A percentile compares a stretch with the other conserved stretches of the same genome.
Evolutionary conservation across 92 coral and sea anemone genomes (phyloP).

Genomic region (Actinernus sp.): DNA sequence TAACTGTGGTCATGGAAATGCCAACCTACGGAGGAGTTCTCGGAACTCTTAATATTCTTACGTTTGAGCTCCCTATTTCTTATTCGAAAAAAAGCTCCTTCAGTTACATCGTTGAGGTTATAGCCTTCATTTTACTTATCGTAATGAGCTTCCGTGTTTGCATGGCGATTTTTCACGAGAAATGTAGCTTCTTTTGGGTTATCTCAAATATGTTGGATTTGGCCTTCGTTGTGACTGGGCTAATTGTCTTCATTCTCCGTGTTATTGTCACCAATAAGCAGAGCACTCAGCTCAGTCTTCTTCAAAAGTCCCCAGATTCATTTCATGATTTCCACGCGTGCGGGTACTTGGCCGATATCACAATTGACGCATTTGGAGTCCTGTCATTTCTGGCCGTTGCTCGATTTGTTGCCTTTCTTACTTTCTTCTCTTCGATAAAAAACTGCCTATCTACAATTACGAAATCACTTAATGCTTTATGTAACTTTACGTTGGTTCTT

Average conservation of each 20-base stretch:
- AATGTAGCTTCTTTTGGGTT: conserved; percentile 33
- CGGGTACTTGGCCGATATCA: conserved; percentile 40
- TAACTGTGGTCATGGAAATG: conserved; percentile 49
- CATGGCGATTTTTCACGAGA: conserved; percentile 44
- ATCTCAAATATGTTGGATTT: conserved; percentile 45
- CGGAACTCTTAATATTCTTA: conserved; percentile 22
- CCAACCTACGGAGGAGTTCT: conserved; percentile 64
- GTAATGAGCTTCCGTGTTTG: conserved; percentile 54
- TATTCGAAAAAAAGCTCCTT: conserved; percentile 21
- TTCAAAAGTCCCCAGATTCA: conserved; percentile 30
- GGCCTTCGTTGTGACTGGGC: conserved; percentile 36
- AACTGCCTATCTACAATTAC: conserved; percentile 38
- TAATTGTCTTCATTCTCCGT: conserved; percentile 30
- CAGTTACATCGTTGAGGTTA: conserved; percentile 31
- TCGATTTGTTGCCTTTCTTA: conserved; percentile 52
- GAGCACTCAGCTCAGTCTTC: conserved; percentile 33
- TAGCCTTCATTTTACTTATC: conserved; percentile 18
- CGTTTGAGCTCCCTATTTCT: conserved; percentile 34
- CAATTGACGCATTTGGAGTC: conserved; percentile 46
- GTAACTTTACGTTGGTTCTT: conserved; percentile 35
- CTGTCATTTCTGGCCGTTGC: conserved; percentile 69
- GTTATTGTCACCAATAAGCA: conserved; percentile 40
- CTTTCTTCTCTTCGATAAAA: conserved; percentile 37
- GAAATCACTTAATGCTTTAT: conserved; percentile 32
- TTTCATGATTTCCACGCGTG: conserved; percentile 58